Evolutionary conservation across 2,888 invertebrate species (phyloP).

Genomic region (Ceraclea dissimilis): DNA sequence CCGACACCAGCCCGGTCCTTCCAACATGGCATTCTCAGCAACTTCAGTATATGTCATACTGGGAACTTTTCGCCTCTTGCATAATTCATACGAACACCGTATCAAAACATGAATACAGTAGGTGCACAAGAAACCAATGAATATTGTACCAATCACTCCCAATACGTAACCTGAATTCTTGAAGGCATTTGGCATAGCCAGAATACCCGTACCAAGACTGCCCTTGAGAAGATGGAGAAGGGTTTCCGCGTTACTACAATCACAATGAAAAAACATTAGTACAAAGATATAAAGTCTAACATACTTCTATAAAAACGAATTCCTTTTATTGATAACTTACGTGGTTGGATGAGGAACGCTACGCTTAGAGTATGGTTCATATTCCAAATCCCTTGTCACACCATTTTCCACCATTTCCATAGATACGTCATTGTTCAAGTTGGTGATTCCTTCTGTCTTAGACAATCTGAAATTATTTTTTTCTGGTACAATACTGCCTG

Average conservation of each 20-base stretch:
- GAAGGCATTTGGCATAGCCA: constrained; percentile 87
- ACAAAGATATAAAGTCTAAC: too few relatives aligned
- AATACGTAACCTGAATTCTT: constrained; percentile 74
- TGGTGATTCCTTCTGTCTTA: not conserved
- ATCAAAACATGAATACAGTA: constrained; percentile 91
- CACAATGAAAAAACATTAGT: too few relatives aligned
- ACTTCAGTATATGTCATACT: constrained; percentile 75
- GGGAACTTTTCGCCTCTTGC: constrained; percentile 51
- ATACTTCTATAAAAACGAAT: too few relatives aligned
- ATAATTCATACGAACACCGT: constrained; percentile 56
- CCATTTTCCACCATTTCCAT: constrained; percentile 5
- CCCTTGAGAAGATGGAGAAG: constrained; percentile 82
- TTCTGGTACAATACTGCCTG: too few relatives aligned
- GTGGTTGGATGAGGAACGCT: constrained; percentile 65
- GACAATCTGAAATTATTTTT: not conserved
- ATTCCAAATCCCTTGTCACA: constrained; percentile 37
- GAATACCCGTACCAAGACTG: constrained; percentile 84
- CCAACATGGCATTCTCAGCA: constrained; percentile 67
- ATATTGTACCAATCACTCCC: constrained; percentile 70
- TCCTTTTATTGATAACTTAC: too few relatives aligned
- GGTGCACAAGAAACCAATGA: constrained; percentile 84
- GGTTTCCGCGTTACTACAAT: constrained; percentile 65
- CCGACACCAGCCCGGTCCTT: constrained; percentile 64
- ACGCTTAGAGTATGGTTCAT: constrained; percentile 61
- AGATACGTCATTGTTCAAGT: not conserved